Base-by-base conservation (phyloP, 2,113 vertebrate genomes). In the Brachirus orientalis region DNA sequence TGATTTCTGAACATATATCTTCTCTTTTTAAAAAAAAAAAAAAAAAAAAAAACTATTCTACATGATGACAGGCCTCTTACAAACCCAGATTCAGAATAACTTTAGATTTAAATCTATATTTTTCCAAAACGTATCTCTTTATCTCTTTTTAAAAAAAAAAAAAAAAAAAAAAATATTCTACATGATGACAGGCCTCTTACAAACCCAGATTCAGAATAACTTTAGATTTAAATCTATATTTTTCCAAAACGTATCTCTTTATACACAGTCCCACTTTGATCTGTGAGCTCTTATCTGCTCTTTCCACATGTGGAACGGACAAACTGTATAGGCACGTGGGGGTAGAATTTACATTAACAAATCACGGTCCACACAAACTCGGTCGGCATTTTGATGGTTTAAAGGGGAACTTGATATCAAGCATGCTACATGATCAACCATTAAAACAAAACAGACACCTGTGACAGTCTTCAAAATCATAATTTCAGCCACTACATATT, bases 1-100 rank as follows among this genome's bases (percentile, higher is more conserved):
- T 95, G 93, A 92, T 95, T 95, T 86, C 82, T 69, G n/a, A 83
- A 95, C 95, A 95, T 88, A 52, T 84, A 88, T 90, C 93, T 87
- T 38, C 38, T 33, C 6, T 33, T 59, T 12, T 16, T n/a, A n/a
- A n/a, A n/a, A n/a, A n/a, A n/a, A n/a, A n/a, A n/a, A n/a, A n/a
- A n/a, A n/a, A 57, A 72, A 77, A 75, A 72, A 65, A 59, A 92
- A 94, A 73, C 77, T 94, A 92, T 72, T 67, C 90, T 94, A 95
- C 80, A 90, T 80, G 80, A 87, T 37, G 20, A 56, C 3, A 38
- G 85, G 79, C 64, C 67, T 86, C 51, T 66, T 74, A 63, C 63
- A 59, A 80, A 86, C 63, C 73, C 65, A 69, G 69, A 59, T 81
- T 81, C 54, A 70, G 64, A 76, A 80, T 68, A 48, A 72, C 51